Evolutionary conservation across 2,113 vertebrate genomes (phyloP).

Genomic region (Bubalus kerabau): DNA sequence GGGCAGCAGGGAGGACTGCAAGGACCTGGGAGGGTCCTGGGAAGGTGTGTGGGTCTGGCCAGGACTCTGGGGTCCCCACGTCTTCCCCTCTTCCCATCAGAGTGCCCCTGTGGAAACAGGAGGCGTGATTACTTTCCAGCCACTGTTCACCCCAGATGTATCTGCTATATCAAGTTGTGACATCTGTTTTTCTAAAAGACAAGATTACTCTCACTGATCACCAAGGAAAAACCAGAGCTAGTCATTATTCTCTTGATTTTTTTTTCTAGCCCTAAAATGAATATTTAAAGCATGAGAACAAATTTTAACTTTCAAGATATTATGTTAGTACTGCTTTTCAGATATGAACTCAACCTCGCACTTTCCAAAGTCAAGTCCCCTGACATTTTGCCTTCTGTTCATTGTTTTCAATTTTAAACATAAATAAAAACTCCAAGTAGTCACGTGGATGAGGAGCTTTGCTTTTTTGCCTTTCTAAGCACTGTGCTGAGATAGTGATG

Average conservation of each 20-base stretch:
- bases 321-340: not conserved
- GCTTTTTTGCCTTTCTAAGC: not conserved
- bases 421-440: not conserved
- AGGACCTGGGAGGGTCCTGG: not conserved
- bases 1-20: fast-evolving
- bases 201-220: not conserved
- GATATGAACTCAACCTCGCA: not conserved
- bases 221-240: not conserved
- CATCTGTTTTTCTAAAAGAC: not conserved
- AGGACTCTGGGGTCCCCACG: fast-evolving
- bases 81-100: not conserved
- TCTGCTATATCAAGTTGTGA: not conserved
- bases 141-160: not conserved
- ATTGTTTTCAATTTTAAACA: not conserved
- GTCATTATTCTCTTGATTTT: not conserved
- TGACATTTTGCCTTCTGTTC: not conserved
- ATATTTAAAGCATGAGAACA: conserved; percentile 9
- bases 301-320: not conserved
- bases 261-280: not conserved
- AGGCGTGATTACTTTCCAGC: not conserved
- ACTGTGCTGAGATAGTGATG: not conserved
- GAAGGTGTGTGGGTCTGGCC: not conserved
- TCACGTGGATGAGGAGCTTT: not conserved
- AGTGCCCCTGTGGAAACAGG: not conserved
- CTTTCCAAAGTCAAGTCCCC: not conserved